Evolutionary conservation across 2,113 vertebrate species (phyloP).

Genomic region (Charadrius vociferus): DNA sequence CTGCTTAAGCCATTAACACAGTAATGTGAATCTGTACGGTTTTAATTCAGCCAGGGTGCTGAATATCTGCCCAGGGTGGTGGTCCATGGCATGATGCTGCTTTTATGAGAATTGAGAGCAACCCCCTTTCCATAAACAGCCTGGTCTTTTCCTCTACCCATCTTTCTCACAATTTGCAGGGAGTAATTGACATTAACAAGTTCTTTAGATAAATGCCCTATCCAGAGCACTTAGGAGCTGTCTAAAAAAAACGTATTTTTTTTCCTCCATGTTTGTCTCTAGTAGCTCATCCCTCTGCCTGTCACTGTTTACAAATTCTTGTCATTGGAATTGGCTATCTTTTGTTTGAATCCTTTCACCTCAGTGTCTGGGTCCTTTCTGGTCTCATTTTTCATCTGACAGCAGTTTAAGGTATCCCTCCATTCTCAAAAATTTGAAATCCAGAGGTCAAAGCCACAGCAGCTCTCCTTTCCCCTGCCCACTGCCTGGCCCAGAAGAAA

Average conservation of each 20-base stretch:
- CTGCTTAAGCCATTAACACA: not conserved
- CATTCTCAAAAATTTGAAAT: not conserved
- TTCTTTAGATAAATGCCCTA: not conserved
- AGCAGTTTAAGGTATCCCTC: not conserved
- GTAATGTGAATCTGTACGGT: rapidly evolving
- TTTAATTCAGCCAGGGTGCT: not conserved
- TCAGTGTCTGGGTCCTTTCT: not conserved
- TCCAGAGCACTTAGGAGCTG: not conserved
- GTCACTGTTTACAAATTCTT: not conserved
- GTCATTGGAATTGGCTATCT: not conserved
- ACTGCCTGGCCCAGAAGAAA: not conserved
- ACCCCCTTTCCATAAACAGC: not conserved
- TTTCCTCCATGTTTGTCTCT: not conserved
- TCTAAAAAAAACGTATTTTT: not conserved
- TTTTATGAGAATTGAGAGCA: not conserved
- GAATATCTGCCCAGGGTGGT: not conserved
- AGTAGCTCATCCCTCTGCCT: not conserved
- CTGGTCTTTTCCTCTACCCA: not conserved
- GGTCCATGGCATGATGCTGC: not conserved
- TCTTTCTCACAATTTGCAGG: not conserved
- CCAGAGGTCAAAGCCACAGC: not conserved
- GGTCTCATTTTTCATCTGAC: not conserved
- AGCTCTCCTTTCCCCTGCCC: not conserved
- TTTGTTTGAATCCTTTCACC: not conserved
- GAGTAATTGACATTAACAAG: not conserved